phyloP scores from a whole-genome alignment of 2,888 invertebrate species.

The Poecilobothrus nobilitatus region DNA sequence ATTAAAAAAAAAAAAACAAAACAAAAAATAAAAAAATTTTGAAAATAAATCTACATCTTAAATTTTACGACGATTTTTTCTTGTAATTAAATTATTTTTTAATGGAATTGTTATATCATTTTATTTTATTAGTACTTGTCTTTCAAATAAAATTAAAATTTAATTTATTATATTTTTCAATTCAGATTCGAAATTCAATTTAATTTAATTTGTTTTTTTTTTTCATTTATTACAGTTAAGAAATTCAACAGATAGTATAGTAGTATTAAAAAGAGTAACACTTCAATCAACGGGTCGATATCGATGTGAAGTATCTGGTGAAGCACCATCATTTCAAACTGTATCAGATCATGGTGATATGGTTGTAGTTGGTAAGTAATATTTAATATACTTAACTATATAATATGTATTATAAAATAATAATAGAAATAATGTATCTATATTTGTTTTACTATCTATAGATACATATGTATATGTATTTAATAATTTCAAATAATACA shows the following conservation, averaged over 20 bases:
- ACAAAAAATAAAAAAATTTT: too few species aligned
- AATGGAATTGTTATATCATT: too few species aligned
- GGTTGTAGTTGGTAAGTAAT: slow-evolving; percentile 61
- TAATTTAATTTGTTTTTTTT: slow-evolving; percentile 7
- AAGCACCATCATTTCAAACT: slow-evolving; percentile 68
- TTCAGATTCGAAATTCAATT: too few species aligned
- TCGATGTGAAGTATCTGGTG: slow-evolving; percentile 70
- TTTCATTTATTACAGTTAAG: slow-evolving; percentile 46
- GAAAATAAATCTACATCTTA: too few species aligned
- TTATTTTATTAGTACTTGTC: too few species aligned
- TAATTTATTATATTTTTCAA: too few species aligned
- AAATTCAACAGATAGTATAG: slow-evolving; percentile 56
- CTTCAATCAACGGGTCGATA: slow-evolving; percentile 64
- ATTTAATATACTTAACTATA: not conserved
- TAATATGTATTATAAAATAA: not conserved
- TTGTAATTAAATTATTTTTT: too few species aligned
- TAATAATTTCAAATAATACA: too few species aligned
- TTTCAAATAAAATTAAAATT: too few species aligned
- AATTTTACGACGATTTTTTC: too few species aligned
- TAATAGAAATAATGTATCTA: not conserved
- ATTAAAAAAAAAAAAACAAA: too few species aligned
- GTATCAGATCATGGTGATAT: slow-evolving; percentile 66
- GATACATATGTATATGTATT: too few species aligned
- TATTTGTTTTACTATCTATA: not conserved
- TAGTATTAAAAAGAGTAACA: slow-evolving; percentile 58